Conservation (phyloP, 2,888 invertebrate species). For the Ganaspis brasiliensis region DNA sequence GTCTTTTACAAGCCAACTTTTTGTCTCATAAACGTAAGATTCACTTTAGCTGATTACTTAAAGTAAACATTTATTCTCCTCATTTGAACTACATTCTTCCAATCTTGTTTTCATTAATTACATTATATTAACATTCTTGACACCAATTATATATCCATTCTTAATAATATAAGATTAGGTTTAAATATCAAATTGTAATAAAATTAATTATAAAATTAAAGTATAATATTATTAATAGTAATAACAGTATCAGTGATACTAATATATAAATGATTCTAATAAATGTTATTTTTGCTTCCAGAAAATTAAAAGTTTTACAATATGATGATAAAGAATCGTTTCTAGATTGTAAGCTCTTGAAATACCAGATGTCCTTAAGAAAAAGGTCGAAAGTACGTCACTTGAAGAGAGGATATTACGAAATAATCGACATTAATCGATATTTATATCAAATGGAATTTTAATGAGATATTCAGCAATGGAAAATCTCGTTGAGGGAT, state of each 20-base stretch:
- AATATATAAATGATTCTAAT: no score
- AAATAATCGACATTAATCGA: constrained; percentile 29
- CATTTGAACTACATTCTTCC: neutral
- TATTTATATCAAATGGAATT: constrained; percentile 19
- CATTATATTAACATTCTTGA: no score
- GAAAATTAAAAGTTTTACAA: neutral
- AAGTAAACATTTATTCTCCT: neutral
- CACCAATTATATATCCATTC: no score
- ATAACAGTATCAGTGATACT: no score
- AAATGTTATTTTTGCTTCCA: neutral
- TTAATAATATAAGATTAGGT: no score
- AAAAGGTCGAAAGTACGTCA: constrained; percentile 25
- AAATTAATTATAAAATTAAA: no score
- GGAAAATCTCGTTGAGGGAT: constrained; percentile 1
- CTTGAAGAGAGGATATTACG: neutral
- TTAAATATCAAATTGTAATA: no score
- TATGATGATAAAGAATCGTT: neutral
- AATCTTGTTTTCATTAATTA: neutral
- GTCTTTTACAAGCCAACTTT: constrained; percentile 7
- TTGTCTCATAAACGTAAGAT: neutral
- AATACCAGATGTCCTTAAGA: constrained; percentile 21
- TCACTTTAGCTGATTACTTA: neutral
- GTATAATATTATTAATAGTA: no score
- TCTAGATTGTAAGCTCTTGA: constrained; percentile 4
- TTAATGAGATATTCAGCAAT: constrained; percentile 26